Evolutionary conservation across 2,113 vertebrate genomes (phyloP).

Genomic region (Hippocampus barbouri): DNA sequence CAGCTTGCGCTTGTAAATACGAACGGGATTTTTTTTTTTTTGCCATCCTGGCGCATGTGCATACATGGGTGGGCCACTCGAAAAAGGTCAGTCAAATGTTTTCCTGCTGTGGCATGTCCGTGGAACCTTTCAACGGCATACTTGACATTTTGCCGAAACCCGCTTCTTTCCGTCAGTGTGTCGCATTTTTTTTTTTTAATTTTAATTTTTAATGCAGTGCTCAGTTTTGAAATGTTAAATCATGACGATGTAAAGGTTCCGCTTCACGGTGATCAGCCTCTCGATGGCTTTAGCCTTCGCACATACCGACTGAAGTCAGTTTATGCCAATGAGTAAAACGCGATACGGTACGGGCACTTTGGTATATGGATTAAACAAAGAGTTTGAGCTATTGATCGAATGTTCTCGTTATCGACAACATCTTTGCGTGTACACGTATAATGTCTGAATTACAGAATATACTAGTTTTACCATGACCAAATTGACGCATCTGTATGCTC

Average conservation of each 20-base stretch:
- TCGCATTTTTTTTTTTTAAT: background rate
- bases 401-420: background rate
- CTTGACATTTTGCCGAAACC: slow-evolving; percentile 6
- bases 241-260: background rate
- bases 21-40: slow-evolving; percentile 3
- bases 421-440: background rate
- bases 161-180: background rate
- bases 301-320: background rate
- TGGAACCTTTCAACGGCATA: slow-evolving; percentile 1
- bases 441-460: too few relatives aligned
- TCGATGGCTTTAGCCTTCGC: background rate
- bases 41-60: background rate
- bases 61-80: background rate
- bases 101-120: slow-evolving; percentile 3
- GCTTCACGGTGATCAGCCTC: background rate
- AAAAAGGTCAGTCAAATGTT: slow-evolving; percentile 3
- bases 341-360: too few relatives aligned
- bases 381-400: background rate
- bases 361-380: too few relatives aligned
- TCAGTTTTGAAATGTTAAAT: background rate
- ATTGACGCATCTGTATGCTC: too few relatives aligned
- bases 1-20: slow-evolving; percentile 36
- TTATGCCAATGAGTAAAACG: background rate
- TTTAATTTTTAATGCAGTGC: background rate
- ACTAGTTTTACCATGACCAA: too few relatives aligned